phyloP scores from a whole-genome alignment of 2,888 invertebrate species.

The Conops quadrifasciatus region DNA sequence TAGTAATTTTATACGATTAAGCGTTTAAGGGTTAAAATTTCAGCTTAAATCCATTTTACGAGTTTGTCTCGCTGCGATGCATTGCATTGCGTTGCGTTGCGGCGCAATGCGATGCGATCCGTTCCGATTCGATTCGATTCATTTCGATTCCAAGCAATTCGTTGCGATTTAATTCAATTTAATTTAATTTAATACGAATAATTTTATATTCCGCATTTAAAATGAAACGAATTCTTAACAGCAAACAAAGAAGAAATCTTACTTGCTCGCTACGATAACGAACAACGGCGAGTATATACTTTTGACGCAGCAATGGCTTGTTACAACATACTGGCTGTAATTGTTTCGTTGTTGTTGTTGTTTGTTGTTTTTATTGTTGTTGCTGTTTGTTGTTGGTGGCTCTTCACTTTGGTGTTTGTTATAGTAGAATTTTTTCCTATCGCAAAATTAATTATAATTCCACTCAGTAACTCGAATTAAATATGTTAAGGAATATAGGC shows the following conservation, averaged over 20 bases:
- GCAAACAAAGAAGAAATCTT: not conserved
- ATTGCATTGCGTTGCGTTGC: constrained; percentile 1
- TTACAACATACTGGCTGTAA: too few species aligned
- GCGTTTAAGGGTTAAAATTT: not conserved
- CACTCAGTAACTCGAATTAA: not conserved
- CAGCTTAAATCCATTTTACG: too few species aligned
- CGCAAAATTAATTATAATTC: constrained; percentile 6
- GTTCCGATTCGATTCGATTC: constrained; percentile 10
- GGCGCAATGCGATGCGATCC: constrained; percentile 4
- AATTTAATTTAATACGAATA: constrained; percentile 6
- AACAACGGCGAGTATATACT: not conserved
- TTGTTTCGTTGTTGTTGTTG: too few species aligned
- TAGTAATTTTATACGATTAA: not conserved
- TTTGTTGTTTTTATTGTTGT: not conserved
- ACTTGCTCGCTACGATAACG: not conserved
- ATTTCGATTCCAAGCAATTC: not conserved
- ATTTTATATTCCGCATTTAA: constrained; percentile 26
- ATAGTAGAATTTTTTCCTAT: not conserved
- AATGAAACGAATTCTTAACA: constrained; percentile 9
- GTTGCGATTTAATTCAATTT: not conserved
- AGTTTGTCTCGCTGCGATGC: not conserved
- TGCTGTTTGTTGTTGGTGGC: not conserved
- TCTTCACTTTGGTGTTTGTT: not conserved
- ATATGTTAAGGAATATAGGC: too few species aligned
- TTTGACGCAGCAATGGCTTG: too few species aligned